Evolutionary conservation across 2,797 vertebrate species (phyloP).

Genomic region (Sebastes taczanowskii): DNA sequence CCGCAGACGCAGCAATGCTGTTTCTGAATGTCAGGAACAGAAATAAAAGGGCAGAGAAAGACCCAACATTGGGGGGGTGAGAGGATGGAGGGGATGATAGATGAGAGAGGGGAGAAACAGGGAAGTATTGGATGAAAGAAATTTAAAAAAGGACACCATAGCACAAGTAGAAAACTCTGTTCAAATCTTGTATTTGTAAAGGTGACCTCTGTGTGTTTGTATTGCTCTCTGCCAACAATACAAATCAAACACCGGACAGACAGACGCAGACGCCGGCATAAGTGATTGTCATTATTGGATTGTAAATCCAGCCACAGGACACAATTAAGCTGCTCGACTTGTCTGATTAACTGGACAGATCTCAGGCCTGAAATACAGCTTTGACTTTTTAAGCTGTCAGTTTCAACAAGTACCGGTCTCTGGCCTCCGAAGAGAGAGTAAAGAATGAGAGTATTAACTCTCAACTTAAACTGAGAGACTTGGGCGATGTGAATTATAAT

Average conservation of each 20-base stretch:
- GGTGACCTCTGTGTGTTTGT: constrained; percentile 25
- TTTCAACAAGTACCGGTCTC: constrained; percentile 70
- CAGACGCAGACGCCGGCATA: constrained; percentile 9
- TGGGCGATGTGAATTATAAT: constrained; percentile 73
- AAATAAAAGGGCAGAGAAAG: background rate
- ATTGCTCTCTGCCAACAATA: constrained; percentile 16
- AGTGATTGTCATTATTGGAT: constrained; percentile 60
- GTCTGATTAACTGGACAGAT: constrained; percentile 69
- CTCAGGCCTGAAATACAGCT: constrained; percentile 72
- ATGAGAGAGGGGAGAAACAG: constrained; percentile 18
- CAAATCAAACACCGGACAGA: constrained; percentile 47
- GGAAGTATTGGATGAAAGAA: background rate
- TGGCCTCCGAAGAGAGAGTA: constrained; percentile 57
- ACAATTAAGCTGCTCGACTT: constrained; percentile 64
- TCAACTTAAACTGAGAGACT: constrained; percentile 68
- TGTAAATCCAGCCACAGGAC: constrained; percentile 66
- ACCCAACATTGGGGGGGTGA: background rate
- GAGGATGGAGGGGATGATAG: background rate
- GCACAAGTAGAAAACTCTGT: background rate
- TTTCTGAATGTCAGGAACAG: constrained; percentile 82
- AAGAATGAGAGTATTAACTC: constrained; percentile 73
- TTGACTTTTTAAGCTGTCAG: constrained; percentile 77
- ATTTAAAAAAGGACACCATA: background rate
- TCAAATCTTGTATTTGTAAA: constrained; percentile 6
- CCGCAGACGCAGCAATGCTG: constrained; percentile 96